Conservation (phyloP, 1,140 invertebrate species). For the Drosophila navojoa region DNA sequence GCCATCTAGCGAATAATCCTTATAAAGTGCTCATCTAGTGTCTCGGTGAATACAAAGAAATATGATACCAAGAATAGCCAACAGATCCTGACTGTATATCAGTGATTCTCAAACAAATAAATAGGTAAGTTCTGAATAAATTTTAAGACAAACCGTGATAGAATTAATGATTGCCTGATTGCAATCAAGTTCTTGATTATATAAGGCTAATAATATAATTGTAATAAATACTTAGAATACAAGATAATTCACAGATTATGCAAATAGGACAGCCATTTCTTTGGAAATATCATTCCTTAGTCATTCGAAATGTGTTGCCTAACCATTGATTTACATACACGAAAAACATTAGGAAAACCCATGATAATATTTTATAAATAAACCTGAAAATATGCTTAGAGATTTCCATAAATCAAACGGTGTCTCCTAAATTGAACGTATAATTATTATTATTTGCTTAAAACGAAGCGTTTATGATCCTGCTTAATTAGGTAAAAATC, state of each 20-base stretch:
- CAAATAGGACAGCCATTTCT: too few relatives aligned
- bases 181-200: too few relatives aligned
- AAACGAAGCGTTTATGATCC: not conserved
- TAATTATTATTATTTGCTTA: not conserved
- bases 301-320: too few relatives aligned
- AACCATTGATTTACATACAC: too few relatives aligned
- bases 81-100: slow-evolving; percentile 53
- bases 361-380: not conserved
- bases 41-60: slow-evolving; percentile 3
- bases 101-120: slow-evolving; percentile 11
- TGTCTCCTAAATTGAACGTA: not conserved
- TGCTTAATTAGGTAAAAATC: not conserved
- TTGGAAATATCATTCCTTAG: too few relatives aligned
- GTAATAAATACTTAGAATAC: too few relatives aligned
- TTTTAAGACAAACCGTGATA: not conserved
- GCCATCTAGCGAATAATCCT: not conserved
- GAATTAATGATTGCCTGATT: too few relatives aligned
- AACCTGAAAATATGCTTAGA: too few relatives aligned
- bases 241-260: too few relatives aligned
- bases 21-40: slow-evolving; percentile 9
- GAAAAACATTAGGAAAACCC: not conserved
- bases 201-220: too few relatives aligned
- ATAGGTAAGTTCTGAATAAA: slow-evolving; percentile 43
- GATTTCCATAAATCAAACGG: not conserved
- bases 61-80: slow-evolving; percentile 69